Base-by-base conservation (phyloP, 1,140 invertebrate species). In the Dreissena rostriformis region DNA sequence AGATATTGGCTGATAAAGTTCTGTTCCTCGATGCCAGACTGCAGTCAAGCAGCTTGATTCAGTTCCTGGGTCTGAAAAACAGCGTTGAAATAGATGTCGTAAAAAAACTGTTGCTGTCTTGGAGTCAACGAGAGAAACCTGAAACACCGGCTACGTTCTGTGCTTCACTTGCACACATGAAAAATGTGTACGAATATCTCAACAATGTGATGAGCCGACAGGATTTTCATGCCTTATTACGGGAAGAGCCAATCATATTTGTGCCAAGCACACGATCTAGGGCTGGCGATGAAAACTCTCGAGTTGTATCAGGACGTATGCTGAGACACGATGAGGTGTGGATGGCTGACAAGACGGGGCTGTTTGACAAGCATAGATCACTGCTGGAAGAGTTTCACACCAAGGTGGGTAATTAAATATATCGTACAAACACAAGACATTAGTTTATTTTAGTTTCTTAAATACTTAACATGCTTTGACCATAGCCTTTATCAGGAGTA, bases 231-330 rank as follows among this genome's bases (percentile, higher is more conserved):
- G 87, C 91, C 74, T 72, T 93, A 24, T 85, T 92, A n/a, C 86
- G 86, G 51, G 78, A 89, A 19, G 53, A 91, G 53, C 87, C 91
- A 52, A 87, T 91, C 17, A 91, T 92, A 29, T 93, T 92, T 86
- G 88, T 92, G 10, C 90, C 91, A 55, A 57, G 84, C 29, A n/a
- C n/a, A n/a, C n/a, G n/a, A n/a, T n/a, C n/a, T n/a, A 61, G 66
- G 52, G 28, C 74, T 15, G 26, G 22, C 14, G 39, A 53, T 22
- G 39, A 68, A n/a, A 29, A n/a, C 8, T 53, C 75, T n/a, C 61
- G 71, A 66, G 67, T 84, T 14, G 52, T 89, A 7, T 81, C 81
- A 66, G 92, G 92, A 11, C 72, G 80, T 57, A 91, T 93, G 88
- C 61, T 90, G 26, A 85, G 71, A 1, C 57, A 87, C 61, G 67